Evolutionary conservation across 1,140 invertebrate genomes (phyloP), one percentile per base, ranked within the genome.

Genomic region (Tetranychus urticae): DNA sequence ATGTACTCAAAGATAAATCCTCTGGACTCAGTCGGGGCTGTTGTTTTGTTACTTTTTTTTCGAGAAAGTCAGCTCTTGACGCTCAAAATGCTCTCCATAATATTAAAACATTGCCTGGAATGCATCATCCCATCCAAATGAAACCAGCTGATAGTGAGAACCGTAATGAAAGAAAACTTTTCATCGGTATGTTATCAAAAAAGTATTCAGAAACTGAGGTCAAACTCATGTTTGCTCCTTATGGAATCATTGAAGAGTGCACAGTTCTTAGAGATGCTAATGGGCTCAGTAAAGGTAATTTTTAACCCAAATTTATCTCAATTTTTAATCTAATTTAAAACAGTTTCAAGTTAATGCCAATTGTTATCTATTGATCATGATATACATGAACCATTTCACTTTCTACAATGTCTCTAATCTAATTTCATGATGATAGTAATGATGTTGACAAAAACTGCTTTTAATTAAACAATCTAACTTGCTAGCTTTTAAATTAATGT

Each of bases 61-160:
- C 88, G 67, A 81, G 94, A 70, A 92, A 94, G 78, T 83, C 91
- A 68, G 93, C 94, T 64, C 79, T 98, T 68, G 87, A 88, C 75
- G 93, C 94, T 66, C 94, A 99, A 78, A 92, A 97, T 78, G 90
- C 88, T 69, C 81, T 97, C 69, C 94, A 99, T 78, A 97, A 97
- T 79, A 85, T 97, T 70, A 92, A 92, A 80, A 94, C 88, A 66
- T 81, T 98, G 74, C 83, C 82, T 68, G 89, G 90, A 56, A 97
- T 97, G 91, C 90, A 97, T 73, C 89, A 97, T 78, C 92, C 93
- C 34, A 94, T 98, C 69, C 94, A 98, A 75, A 97, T 98, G 90
- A 98, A 98, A 73, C 94, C 94, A 59, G 94, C 94, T 66, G 94
- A 98, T 75, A 96, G 88, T 72, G 93, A 98, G 77, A 97, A 97